phyloP scores from a whole-genome alignment of 2,797 vertebrate genomes.

The Simalia tracyae region DNA sequence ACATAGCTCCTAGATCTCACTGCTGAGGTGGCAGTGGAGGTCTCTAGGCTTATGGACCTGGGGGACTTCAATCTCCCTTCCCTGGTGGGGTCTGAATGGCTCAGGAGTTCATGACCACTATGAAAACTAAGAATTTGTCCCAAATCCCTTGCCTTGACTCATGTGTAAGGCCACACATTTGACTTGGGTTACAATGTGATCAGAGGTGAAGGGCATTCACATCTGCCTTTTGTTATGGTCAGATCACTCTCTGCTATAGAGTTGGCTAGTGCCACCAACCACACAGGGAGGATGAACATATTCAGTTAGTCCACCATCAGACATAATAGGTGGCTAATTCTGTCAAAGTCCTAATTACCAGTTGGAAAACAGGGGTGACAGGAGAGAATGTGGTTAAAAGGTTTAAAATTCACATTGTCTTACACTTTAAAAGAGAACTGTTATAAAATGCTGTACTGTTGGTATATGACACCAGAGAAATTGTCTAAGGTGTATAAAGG shows the following conservation, averaged over 20 bases:
- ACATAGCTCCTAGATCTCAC: too few relatives aligned
- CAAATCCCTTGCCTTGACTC: too few relatives aligned
- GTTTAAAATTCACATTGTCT: not conserved
- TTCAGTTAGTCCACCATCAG: not conserved
- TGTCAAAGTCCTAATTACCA: not conserved
- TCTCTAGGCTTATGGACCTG: too few relatives aligned
- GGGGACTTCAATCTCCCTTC: too few relatives aligned
- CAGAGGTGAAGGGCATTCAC: not conserved
- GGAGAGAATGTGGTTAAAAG: not conserved
- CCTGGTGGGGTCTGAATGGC: too few relatives aligned
- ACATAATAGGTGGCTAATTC: not conserved
- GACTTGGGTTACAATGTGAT: too few relatives aligned
- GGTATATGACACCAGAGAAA: too few relatives aligned
- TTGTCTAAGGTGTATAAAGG: too few relatives aligned
- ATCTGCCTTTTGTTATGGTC: not conserved
- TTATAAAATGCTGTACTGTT: not conserved
- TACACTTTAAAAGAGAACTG: not conserved
- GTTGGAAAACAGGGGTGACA: not conserved
- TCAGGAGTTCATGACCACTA: too few relatives aligned
- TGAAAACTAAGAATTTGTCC: too few relatives aligned
- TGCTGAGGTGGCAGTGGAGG: too few relatives aligned
- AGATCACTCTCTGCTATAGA: not conserved
- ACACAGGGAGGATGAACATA: not conserved
- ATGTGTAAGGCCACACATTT: too few relatives aligned
- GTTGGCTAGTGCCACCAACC: not conserved